Evolutionary conservation across 1,140 invertebrate species (phyloP).

Genomic region (Drosophila leontia): DNA sequence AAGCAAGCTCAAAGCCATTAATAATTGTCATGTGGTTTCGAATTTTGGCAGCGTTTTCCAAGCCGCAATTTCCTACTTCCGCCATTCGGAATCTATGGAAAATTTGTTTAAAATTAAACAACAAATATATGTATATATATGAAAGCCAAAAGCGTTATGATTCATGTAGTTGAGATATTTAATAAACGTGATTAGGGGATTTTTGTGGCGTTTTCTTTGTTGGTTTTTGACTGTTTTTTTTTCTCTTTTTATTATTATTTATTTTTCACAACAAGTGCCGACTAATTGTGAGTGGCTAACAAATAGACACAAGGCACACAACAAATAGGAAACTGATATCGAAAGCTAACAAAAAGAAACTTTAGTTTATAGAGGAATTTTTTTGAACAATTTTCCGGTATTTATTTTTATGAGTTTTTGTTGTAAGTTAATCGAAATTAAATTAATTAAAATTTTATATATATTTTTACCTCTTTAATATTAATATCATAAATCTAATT

Average conservation of each 20-base stretch:
- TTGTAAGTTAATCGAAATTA: too few relatives aligned
- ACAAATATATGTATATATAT: neutral
- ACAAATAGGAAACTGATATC: slow-evolving; percentile 47
- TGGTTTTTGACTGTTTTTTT: neutral
- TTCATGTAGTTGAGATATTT: slow-evolving; percentile 51
- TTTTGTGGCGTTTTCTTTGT: neutral
- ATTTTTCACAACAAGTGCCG: slow-evolving; percentile 42
- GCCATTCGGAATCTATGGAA: slow-evolving; percentile 66
- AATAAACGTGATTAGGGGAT: slow-evolving; percentile 60
- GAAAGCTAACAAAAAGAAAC: slow-evolving; percentile 15
- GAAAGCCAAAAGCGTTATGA: slow-evolving; percentile 31
- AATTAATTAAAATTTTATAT: too few relatives aligned
- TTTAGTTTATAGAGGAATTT: slow-evolving; percentile 10
- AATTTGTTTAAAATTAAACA: slow-evolving; percentile 28
- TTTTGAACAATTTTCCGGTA: neutral
- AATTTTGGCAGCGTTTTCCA: slow-evolving; percentile 56
- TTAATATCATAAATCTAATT: too few relatives aligned
- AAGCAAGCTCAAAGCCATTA: slow-evolving; percentile 46
- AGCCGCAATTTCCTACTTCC: slow-evolving; percentile 63
- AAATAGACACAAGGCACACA: slow-evolving; percentile 25
- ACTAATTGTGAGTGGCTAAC: slow-evolving; percentile 33
- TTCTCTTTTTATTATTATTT: neutral
- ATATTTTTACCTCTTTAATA: too few relatives aligned
- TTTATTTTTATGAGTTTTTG: neutral
- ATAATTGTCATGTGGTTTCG: slow-evolving; percentile 48